Percentiles rank a stretch among this genome's conserved stretches.
Evolutionary conservation across 1,140 invertebrate species (phyloP).

Genomic region (Formica selysi): DNA sequence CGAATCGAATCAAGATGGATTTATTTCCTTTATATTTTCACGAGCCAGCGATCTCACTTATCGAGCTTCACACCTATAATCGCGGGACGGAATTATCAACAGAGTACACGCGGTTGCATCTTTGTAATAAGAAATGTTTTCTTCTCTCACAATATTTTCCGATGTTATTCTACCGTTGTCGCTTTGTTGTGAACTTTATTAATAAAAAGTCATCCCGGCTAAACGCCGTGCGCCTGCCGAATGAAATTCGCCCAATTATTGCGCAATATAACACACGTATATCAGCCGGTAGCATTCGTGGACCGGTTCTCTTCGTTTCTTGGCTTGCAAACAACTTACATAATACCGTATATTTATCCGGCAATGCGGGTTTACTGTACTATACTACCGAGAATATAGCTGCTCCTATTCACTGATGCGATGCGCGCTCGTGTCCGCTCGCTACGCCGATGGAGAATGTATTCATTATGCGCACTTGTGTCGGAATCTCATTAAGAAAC

Average conservation of each 20-base stretch:
- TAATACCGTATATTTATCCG: slow-evolving; percentile 80
- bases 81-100: neutral
- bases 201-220: slow-evolving; percentile 8
- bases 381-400: slow-evolving; percentile 62
- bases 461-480: slow-evolving; percentile 50
- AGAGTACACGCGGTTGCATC: neutral
- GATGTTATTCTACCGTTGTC: neutral
- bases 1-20: neutral
- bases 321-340: slow-evolving; percentile 77
- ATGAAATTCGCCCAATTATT: slow-evolving; percentile 46
- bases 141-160: neutral
- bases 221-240: neutral
- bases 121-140: neutral
- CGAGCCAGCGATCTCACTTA: neutral
- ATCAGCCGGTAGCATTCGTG: slow-evolving; percentile 41
- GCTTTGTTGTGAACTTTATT: neutral
- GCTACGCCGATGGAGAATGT: slow-evolving; percentile 33
- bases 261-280: slow-evolving; percentile 49
- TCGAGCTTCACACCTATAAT: neutral
- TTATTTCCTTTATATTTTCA: slow-evolving; percentile 23
- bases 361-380: slow-evolving; percentile 68
- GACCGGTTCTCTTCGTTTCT: slow-evolving; percentile 47
- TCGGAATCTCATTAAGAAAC: slow-evolving; percentile 65
- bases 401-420: neutral
- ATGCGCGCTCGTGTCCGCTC: slow-evolving; percentile 4